Evolutionary conservation across 2,888 invertebrate species (phyloP).

Genomic region (Myathropa florea): DNA sequence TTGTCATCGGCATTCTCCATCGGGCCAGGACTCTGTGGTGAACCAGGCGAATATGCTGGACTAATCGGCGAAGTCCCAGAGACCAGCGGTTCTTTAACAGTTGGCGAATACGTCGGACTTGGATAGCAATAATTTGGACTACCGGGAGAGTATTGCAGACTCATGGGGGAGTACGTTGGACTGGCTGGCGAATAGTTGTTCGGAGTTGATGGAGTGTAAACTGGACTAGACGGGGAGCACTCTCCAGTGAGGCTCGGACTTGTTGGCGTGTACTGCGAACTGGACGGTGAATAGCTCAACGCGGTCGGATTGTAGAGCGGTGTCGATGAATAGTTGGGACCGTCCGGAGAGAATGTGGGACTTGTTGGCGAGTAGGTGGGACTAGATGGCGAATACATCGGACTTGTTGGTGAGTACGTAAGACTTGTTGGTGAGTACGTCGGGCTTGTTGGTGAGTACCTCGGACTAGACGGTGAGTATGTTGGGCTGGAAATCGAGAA

Average conservation of each 20-base stretch:
- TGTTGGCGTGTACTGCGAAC: slow-evolving; percentile 87
- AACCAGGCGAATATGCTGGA: slow-evolving; percentile 83
- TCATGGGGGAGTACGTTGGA: slow-evolving; percentile 87
- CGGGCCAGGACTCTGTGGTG: background rate
- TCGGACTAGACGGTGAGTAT: slow-evolving; percentile 81
- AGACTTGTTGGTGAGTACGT: slow-evolving; percentile 84
- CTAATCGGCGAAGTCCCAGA: slow-evolving; percentile 89
- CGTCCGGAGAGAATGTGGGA: slow-evolving; percentile 85
- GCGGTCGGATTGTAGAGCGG: slow-evolving; percentile 84
- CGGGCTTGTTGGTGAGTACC: slow-evolving; percentile 84
- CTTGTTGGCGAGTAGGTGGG: slow-evolving; percentile 85
- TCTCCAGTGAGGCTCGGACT: slow-evolving; percentile 86
- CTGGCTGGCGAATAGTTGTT: slow-evolving; percentile 82
- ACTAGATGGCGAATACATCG: slow-evolving; percentile 83
- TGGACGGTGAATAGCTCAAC: slow-evolving; percentile 86
- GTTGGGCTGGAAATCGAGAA: background rate
- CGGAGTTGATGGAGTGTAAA: slow-evolving; percentile 3
- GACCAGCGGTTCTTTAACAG: slow-evolving; percentile 82
- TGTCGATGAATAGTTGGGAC: slow-evolving; percentile 88
- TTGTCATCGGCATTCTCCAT: background rate
- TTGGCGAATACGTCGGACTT: slow-evolving; percentile 85
- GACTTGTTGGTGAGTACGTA: slow-evolving; percentile 85
- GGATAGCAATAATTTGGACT: slow-evolving; percentile 82
- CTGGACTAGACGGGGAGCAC: slow-evolving; percentile 88
- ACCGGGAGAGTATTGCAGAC: slow-evolving; percentile 88